Evolutionary conservation across 37 sponge, comb jelly and placozoan species (phyloP), one percentile per base, ranked within the genome.

Genomic region (Crambe crambe): DNA sequence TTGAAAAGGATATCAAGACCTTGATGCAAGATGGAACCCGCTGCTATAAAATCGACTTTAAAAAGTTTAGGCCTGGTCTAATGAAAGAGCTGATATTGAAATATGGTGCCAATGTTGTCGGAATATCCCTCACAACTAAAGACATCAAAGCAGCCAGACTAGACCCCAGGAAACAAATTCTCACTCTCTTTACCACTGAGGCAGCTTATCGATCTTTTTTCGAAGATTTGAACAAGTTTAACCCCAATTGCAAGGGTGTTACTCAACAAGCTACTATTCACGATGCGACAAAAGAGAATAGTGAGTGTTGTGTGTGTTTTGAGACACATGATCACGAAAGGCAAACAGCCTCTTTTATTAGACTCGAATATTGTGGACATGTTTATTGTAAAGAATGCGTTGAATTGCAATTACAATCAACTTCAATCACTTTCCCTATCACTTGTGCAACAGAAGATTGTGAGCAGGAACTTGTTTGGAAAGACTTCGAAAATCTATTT

Each of bases 321-420:
- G 62, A 23, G 0, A 72, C 78, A 27, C 71, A 69, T 31, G 58
- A 47, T 17, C 39, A 54, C 2, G 80, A 75, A 18, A 22, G n/a
- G 3, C 37, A 56, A 4, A n/a, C n/a, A n/a, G n/a, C n/a, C n/a
- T n/a, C n/a, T n/a, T 59, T 74, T 37, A 3, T 66, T 6, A 35
- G 78, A n/a, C 64, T 91, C 1, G 87, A 86, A 44, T 82, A 56
- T 69, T 91, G 91, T 91, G 91, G 91, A 8, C 91, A 91, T 77
- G 75, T 44, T 18, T 91, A 76, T 73, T 75, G 76, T 47, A 22
- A 72, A 42, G 87, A 91, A 3, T 91, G 91, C 67, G 72, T 91
- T 27, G 31, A 62, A 58, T 10, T 74, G 10, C 91, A 91, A 34
- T 6, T 86, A 1, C 18, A 77, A 42, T 56, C 87, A 39, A 72